phyloP scores from a whole-genome alignment of 2,888 invertebrate species.

The Leptopilina myrica region DNA sequence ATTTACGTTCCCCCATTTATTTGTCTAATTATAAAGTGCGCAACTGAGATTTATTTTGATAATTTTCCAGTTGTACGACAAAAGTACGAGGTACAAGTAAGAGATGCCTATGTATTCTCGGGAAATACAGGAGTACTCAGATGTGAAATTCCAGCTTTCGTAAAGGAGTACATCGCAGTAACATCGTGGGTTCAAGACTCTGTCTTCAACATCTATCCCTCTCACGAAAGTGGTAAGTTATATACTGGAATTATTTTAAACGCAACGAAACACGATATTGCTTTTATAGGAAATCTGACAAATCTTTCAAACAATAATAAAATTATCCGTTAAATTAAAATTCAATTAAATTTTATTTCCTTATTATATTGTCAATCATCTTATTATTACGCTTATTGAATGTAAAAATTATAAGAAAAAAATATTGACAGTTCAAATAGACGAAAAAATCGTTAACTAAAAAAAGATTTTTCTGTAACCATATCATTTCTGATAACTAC shows the following conservation, averaged over 20 bases:
- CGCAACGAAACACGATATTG: neutral
- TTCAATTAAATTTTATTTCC: too few species aligned
- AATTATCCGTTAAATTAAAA: too few species aligned
- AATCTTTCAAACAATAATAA: neutral
- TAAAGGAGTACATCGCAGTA: constrained; percentile 90
- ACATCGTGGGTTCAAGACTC: constrained; percentile 94
- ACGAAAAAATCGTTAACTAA: too few species aligned
- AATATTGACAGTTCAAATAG: too few species aligned
- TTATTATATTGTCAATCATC: too few species aligned
- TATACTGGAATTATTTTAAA: constrained; percentile 6
- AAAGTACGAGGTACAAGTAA: constrained; percentile 92
- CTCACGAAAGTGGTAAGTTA: constrained; percentile 82
- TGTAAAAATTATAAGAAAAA: too few species aligned
- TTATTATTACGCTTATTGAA: too few species aligned
- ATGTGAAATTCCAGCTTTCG: constrained; percentile 93
- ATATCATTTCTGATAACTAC: too few species aligned
- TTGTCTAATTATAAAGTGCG: too few species aligned
- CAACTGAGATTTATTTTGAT: neutral
- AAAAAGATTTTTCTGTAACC: too few species aligned
- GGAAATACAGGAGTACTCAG: constrained; percentile 94
- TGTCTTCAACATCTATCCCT: constrained; percentile 87
- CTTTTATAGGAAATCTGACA: neutral
- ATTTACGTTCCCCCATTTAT: too few species aligned
- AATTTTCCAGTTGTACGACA: constrained; percentile 85
- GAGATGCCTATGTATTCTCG: constrained; percentile 93